Percentiles rank a stretch among this genome's conserved stretches.
Conservation (phyloP, 23 tunicate genomes). For the Corella eumyota region DNA sequence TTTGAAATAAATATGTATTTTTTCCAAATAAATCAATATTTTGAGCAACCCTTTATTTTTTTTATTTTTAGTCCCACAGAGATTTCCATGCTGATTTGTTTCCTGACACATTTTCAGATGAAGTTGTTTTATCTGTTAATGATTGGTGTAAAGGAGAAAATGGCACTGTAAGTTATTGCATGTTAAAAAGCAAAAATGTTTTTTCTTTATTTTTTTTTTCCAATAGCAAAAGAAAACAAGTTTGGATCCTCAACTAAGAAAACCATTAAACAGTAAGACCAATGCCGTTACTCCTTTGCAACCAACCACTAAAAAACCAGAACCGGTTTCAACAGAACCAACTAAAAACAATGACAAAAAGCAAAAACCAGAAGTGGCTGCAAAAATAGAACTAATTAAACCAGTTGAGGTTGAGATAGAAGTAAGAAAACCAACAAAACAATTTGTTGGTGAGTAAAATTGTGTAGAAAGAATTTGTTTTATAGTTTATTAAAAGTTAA, state of each 20-base stretch:
- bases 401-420: background rate
- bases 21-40: no score
- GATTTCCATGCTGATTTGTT: constrained; percentile 69
- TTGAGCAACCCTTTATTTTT: no score
- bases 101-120: constrained; percentile 74
- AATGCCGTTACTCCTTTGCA: no score
- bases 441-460: no score
- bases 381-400: background rate
- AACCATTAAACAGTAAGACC: no score
- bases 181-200: no score
- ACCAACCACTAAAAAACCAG: background rate
- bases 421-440: background rate
- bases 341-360: background rate
- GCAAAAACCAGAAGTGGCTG: background rate
- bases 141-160: constrained; percentile 58
- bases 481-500: no score
- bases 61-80: constrained; percentile 40
- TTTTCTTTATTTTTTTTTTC: no score
- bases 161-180: constrained; percentile 21
- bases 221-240: background rate
- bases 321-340: background rate
- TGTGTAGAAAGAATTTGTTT: no score
- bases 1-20: no score
- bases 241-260: background rate
- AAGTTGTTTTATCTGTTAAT: constrained; percentile 37